These are phyloP conservation scores for Apis florea DNA, from an alignment of 1,140 invertebrate species.

Conservation along the genomic window DNA sequence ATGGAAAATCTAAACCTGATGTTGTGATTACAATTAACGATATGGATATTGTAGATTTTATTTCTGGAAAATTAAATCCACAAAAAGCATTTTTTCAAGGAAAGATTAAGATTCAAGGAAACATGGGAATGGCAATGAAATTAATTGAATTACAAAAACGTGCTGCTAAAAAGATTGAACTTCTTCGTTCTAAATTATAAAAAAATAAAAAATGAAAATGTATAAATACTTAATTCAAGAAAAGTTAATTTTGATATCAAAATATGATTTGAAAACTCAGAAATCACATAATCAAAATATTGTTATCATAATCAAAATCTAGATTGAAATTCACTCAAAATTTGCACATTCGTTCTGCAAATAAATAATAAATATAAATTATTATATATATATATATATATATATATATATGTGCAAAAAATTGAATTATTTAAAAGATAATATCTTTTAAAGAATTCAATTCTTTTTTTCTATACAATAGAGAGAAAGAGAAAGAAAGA, in stretches of 20 bases:
- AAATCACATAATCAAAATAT: neutral
- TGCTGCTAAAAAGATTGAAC: constrained; percentile 86
- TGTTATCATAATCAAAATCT: neutral
- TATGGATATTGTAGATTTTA: constrained; percentile 91
- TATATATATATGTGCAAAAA: neutral
- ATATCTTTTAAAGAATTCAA: neutral
- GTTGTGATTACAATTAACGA: constrained; percentile 94
- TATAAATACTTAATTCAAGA: neutral
- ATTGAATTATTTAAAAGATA: neutral
- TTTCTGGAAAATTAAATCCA: constrained; percentile 94
- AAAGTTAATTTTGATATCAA: neutral
- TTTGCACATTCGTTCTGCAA: neutral
- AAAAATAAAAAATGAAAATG: neutral
- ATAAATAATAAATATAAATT: neutral
- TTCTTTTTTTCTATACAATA: neutral
- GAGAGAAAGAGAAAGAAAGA: neutral
- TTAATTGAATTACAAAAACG: constrained; percentile 91
- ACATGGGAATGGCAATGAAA: constrained; percentile 98
- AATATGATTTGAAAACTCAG: neutral
- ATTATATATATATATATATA: neutral
- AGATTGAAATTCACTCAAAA: neutral
- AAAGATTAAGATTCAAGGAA: constrained; percentile 97
- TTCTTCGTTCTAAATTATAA: constrained; percentile 88
- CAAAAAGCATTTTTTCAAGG: constrained; percentile 99
- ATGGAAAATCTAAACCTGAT: constrained; percentile 92